These are phyloP conservation scores for Grantiella picta DNA, from an alignment of 2,113 vertebrate genomes.

Conservation along the genomic window DNA sequence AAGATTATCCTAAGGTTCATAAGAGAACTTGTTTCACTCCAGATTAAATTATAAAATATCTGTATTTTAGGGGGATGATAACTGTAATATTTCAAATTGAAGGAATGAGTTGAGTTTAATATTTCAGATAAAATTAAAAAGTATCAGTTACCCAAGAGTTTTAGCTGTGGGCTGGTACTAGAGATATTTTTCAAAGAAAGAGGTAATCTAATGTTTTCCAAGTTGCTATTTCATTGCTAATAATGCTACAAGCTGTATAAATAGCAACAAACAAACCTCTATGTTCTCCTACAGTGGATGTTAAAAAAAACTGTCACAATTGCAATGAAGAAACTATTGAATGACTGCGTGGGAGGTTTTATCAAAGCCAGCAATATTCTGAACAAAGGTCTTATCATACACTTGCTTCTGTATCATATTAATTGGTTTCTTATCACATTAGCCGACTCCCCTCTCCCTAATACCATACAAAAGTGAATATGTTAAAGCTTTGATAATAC, in stretches of 20 bases:
- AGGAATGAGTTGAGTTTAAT: background rate
- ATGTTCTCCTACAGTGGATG: background rate
- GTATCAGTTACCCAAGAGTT: background rate
- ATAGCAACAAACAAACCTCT: background rate
- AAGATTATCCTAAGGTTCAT: background rate
- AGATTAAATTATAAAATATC: background rate
- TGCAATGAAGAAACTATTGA: conserved; percentile 30
- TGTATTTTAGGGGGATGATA: background rate
- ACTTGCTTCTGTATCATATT: conserved; percentile 42
- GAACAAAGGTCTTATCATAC: conserved; percentile 61
- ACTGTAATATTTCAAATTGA: background rate
- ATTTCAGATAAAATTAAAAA: background rate
- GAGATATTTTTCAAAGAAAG: background rate
- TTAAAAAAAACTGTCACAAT: background rate
- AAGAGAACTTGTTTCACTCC: background rate
- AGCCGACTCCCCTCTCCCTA: conserved; percentile 34
- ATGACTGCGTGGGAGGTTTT: conserved; percentile 39
- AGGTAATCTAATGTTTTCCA: background rate
- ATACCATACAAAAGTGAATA: conserved; percentile 26
- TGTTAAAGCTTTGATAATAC: conserved; percentile 51
- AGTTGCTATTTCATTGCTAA: background rate
- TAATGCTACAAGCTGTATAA: background rate
- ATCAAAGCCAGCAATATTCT: conserved; percentile 52
- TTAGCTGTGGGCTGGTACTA: background rate
- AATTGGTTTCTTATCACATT: conserved; percentile 72